Conservation (phyloP, 1,140 invertebrate genomes). For the Phortica variegata region DNA sequence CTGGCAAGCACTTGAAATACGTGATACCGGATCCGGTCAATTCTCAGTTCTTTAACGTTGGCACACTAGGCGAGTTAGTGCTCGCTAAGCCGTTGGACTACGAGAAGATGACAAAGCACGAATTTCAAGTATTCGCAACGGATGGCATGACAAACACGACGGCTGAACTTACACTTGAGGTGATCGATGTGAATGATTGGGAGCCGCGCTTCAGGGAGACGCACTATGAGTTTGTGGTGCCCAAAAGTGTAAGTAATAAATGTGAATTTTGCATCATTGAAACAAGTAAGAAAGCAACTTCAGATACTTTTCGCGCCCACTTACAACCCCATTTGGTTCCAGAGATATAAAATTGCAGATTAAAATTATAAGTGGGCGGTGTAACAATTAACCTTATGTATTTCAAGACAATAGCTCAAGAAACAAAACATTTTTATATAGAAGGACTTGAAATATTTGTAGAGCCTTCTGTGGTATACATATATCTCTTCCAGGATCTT, state of each 20-base stretch:
- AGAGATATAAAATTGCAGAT: not conserved
- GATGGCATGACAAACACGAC: conserved; percentile 67
- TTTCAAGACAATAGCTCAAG: too few relatives aligned
- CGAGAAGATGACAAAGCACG: conserved; percentile 71
- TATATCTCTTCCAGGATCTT: too few relatives aligned
- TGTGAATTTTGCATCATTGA: too few relatives aligned
- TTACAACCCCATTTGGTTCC: not conserved
- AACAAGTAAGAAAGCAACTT: not conserved
- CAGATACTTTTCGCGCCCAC: not conserved
- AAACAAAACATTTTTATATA: too few relatives aligned
- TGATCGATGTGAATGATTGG: conserved; percentile 90
- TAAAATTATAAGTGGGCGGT: too few relatives aligned
- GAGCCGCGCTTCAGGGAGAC: conserved; percentile 85
- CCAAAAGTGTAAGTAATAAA: conserved; percentile 46
- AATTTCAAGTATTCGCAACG: conserved; percentile 79
- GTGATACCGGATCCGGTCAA: conserved; percentile 49
- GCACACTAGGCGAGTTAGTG: conserved; percentile 76
- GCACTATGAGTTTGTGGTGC: conserved; percentile 76
- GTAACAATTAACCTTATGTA: too few relatives aligned
- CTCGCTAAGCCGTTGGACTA: conserved; percentile 78
- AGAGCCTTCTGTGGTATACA: not conserved
- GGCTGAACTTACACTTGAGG: conserved; percentile 72
- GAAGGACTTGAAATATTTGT: too few relatives aligned
- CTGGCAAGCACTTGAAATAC: conserved; percentile 60
- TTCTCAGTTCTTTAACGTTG: conserved; percentile 64